phyloP scores from a whole-genome alignment of 2,888 invertebrate genomes.

The Clivina fossor region DNA sequence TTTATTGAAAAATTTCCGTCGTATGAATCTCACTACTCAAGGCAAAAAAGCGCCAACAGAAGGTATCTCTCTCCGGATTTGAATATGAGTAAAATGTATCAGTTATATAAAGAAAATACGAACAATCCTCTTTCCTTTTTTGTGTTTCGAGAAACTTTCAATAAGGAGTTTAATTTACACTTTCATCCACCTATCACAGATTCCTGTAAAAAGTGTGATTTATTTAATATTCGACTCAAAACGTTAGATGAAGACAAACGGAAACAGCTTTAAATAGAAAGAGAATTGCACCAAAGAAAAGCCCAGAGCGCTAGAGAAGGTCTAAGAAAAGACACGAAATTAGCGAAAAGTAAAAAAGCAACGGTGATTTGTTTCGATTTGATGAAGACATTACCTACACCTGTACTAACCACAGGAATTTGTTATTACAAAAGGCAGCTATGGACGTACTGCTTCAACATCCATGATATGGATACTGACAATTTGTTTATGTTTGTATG shows the following conservation, averaged over 20 bases:
- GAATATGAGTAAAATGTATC: constrained; percentile 38
- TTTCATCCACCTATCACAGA: constrained; percentile 38
- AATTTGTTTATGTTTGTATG: constrained; percentile 42
- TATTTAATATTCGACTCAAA: constrained; percentile 36
- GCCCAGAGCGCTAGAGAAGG: constrained; percentile 37
- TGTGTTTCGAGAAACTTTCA: constrained; percentile 36
- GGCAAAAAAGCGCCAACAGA: constrained; percentile 35
- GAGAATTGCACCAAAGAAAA: constrained; percentile 37
- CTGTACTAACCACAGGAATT: constrained; percentile 40
- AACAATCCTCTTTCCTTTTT: constrained; percentile 34
- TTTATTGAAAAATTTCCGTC: constrained; percentile 27
- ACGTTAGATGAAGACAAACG: constrained; percentile 25
- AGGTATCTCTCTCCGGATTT: constrained; percentile 39
- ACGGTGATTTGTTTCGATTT: constrained; percentile 41
- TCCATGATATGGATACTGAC: constrained; percentile 40
- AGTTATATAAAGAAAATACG: constrained; percentile 34
- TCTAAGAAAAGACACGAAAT: constrained; percentile 33
- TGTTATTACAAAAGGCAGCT: constrained; percentile 43
- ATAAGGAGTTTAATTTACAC: constrained; percentile 37
- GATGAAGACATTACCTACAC: constrained; percentile 44
- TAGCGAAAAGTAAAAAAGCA: constrained; percentile 8
- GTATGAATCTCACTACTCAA: constrained; percentile 39
- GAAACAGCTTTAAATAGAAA: constrained; percentile 28
- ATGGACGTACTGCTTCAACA: constrained; percentile 42
- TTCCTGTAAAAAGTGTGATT: constrained; percentile 39